Conservation (phyloP, 2,797 vertebrate genomes). For the Acanthurus leucopareius region DNA sequence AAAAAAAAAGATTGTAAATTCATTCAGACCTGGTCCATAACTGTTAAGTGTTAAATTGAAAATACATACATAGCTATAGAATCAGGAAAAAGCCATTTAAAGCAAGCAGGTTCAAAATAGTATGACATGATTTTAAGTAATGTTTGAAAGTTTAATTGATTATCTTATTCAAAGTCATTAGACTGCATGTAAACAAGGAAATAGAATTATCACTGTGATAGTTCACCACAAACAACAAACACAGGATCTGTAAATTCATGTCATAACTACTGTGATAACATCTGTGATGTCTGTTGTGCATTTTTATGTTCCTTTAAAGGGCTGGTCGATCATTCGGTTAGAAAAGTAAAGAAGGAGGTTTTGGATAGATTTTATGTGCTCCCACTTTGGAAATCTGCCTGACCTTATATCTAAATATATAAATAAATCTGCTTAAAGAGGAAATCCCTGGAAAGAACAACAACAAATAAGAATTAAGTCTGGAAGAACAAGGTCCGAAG, state of each 20-base stretch:
- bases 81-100: neutral
- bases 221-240: neutral
- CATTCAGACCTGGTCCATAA: neutral
- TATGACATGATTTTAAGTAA: neutral
- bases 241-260: neutral
- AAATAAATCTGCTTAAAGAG: conserved; percentile 1
- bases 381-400: neutral
- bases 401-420: neutral
- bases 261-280: neutral
- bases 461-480: neutral
- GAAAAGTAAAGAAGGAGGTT: neutral
- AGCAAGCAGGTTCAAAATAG: neutral
- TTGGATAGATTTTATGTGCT: neutral
- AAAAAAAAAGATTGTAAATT: neutral
- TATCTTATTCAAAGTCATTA: neutral
- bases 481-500: too few species aligned
- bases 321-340: neutral
- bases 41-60: neutral
- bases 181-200: neutral
- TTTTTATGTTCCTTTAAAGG: neutral
- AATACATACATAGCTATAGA: too few species aligned
- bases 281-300: neutral
- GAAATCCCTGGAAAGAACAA: neutral
- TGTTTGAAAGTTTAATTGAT: neutral
- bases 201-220: neutral